Evolutionary conservation across 2,888 invertebrate species (phyloP), one percentile per base, ranked within the genome.

Genomic region (Elaeidobius kamerunicus): DNA sequence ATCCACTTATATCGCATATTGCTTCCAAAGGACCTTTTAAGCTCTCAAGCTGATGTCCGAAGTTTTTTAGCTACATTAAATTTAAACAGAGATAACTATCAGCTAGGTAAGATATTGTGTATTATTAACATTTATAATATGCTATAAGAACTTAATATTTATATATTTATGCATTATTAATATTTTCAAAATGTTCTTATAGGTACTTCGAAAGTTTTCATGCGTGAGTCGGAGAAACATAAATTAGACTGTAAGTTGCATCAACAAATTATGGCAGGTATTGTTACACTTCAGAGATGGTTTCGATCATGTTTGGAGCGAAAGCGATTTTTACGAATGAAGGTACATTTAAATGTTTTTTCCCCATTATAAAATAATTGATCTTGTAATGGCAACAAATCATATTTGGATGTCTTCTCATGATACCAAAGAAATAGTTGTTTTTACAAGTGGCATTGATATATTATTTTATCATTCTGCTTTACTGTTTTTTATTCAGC

Each of bases 141-240:
- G n/a, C n/a, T n/a, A n/a, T n/a, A n/a, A n/a, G 14, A 27, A 11
- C 14, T 41, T n/a, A 4, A 12, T 11, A 27, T 42, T 27, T 11
- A 42, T 23, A 2, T 15, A n/a, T 7, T 44, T 18, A 5, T 34
- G n/a, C n/a, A n/a, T n/a, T n/a, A n/a, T n/a, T n/a, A n/a, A n/a
- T n/a, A n/a, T n/a, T n/a, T n/a, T n/a, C n/a, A n/a, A n/a, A n/a
- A n/a, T n/a, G n/a, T n/a, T n/a, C n/a, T 14, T 50, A 2, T 32
- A 58, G 59, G 60, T 15, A 81, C 82, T 50, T 88, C 87, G 14
- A 96, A 96, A 77, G 90, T 96, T 58, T 96, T 95, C 70, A 83
- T 96, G 77, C 81, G 96, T 32, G 96, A 96, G 71, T 89, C 91
- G 19, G 94, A 96, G 72, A 95, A 96, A 73, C 84, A 91, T 63